Evolutionary conservation across 2,797 vertebrate genomes (phyloP), one percentile per base, ranked within the genome.

Genomic region (Stomatorhinus walkeri): DNA sequence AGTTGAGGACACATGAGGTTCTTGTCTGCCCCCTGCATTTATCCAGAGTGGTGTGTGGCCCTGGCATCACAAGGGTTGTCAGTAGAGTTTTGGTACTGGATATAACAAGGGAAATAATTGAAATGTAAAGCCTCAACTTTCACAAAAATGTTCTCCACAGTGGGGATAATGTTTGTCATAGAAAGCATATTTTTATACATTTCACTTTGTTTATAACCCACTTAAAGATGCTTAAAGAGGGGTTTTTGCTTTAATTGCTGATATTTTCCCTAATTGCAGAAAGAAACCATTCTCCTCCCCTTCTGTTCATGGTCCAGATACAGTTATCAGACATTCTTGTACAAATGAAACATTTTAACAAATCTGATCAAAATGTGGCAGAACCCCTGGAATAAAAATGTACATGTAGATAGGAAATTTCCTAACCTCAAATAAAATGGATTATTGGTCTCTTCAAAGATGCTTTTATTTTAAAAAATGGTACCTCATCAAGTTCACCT

Each of bases 401-500:
- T 81, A 81, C 16, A 46, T 81, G 72, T 79, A n/a, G 36, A 51
- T 52, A 46, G 1, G n/a, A 43, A 40, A 54, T 40, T 88, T 22
- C 87, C 8, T 88, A 14, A 46, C 72, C 40, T 43, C 48, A 88
- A 49, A 64, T 61, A 68, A 36, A 85, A 85, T 68, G 22, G 46
- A 40, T 86, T 76, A 32, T 76, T 32, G 16, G 6, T 72, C 28
- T 89, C 24, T 87, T 61, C 19, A 40, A 28, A 56, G 28, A 59
- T 56, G 79, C 16, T 49, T 84, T 64, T 88, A 28, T 54, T 79
- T 64, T 49, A 49, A 89, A 76, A 10, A 87, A 40, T 61, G 81
- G 64, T 48, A 59, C 87, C 68, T 14, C 59, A 85, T 88, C 40
- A 89, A 89, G 40, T 87, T 83, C 49, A 56, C 84, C 40, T 89